A percentile compares a stretch with the other conserved stretches of the same genome.
These are phyloP conservation scores for Callionymus lyra DNA, from an alignment of 2,113 vertebrate genomes.

Conservation along the genomic window DNA sequence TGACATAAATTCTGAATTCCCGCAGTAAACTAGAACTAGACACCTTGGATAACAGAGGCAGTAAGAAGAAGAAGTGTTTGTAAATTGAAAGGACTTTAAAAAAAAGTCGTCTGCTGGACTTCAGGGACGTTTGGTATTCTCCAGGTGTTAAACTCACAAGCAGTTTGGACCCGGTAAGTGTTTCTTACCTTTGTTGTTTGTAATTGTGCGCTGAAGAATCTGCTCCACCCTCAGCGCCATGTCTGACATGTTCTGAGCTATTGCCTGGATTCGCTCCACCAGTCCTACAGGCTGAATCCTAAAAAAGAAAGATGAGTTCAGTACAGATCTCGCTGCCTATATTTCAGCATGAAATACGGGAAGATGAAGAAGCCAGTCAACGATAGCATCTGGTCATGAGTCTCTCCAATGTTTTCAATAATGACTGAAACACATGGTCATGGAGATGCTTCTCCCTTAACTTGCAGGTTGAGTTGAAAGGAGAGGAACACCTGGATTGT, in stretches of 20 bases:
- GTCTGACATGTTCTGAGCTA: conserved; percentile 93
- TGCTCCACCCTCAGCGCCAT: conserved; percentile 89
- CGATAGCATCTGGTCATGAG: too few species aligned
- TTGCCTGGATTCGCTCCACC: conserved; percentile 92
- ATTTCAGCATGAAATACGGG: too few species aligned
- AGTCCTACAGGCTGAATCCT: conserved; percentile 79
- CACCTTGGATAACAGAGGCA: conserved; percentile 2
- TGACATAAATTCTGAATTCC: conserved; percentile 15
- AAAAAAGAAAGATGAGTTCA: not conserved
- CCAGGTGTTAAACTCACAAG: too few species aligned
- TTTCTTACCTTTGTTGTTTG: conserved; percentile 69
- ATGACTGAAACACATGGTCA: too few species aligned
- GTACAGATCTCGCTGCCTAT: too few species aligned
- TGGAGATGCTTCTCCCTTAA: too few species aligned
- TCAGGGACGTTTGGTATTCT: conserved; percentile 11
- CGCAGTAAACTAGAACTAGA: conserved; percentile 10
- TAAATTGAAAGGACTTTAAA: conserved; percentile 18
- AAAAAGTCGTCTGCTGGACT: conserved; percentile 1
- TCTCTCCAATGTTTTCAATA: too few species aligned
- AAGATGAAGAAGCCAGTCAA: too few species aligned
- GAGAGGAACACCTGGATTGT: too few species aligned
- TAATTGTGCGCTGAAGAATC: conserved; percentile 83
- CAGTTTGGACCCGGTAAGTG: too few species aligned
- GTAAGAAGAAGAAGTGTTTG: conserved; percentile 8
- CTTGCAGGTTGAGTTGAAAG: too few species aligned